Evolutionary conservation across 2,113 vertebrate species (phyloP), one percentile per base, ranked within the genome.

Genomic region (Burhinus oedicnemus): DNA sequence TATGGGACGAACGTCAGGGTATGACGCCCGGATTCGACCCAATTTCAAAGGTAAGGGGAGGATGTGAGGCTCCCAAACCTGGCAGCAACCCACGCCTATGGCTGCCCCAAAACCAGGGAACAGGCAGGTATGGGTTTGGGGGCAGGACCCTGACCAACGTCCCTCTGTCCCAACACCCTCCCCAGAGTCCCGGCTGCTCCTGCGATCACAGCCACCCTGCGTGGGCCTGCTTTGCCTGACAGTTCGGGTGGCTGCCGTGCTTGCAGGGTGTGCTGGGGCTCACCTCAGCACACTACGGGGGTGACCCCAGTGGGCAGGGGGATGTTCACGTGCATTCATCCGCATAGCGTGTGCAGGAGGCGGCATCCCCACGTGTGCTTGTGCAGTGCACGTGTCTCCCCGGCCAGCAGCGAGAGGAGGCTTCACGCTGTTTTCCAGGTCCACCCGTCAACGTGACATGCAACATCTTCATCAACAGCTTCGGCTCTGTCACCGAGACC

Each of bases 391-490:
- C 4, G 1, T 30, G 51, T 49, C 87, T 54, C 84, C 4, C 34
- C 3, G 5, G 60, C 40, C 21, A 7, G 88, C 2, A 0, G 40
- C 6, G 19, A 88, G 66, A 77, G 84, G n/a, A 94, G 71, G 44
- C 55, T 90, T 90, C 83, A 25, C 3, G 3, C 81, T 93, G 87
- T 95, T 95, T 97, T 93, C 68, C 97, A 99, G 99, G 99, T 74
- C 99, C 98, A 6, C 98, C 99, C 1, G 99, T 99, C 97, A 99
- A 99, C 68, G 99, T 99, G 98, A 99, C 99, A 21, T 99, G 99
- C 98, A 99, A 99, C 98, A 99, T 99, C 98, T 99, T 99, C 97
- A 99, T 99, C 98, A 99, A 99, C 98, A 99, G 99, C 96, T 99
- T 99, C 14, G 98, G 99, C 87, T 99, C 99, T 1, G 98, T 99